Evolutionary conservation across 2,797 vertebrate species (phyloP).

Genomic region (Parauchenoglanis ngamensis): DNA sequence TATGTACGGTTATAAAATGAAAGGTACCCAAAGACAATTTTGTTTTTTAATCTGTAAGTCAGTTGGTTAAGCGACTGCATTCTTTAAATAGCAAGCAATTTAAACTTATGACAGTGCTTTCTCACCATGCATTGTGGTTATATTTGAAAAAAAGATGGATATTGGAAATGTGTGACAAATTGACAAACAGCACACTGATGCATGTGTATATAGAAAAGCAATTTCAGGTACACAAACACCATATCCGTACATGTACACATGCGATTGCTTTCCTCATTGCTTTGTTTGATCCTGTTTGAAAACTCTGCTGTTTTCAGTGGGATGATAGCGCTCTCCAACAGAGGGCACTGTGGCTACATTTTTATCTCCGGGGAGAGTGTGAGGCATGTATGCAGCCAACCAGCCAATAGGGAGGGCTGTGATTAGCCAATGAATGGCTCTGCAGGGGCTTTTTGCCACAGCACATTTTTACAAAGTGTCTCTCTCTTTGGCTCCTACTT

Average conservation of each 20-base stretch:
- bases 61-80: slow-evolving; percentile 11
- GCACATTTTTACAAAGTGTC: slow-evolving; percentile 45
- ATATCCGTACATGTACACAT: neutral
- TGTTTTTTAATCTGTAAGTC: slow-evolving; percentile 41
- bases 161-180: slow-evolving; percentile 30
- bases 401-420: slow-evolving; percentile 40
- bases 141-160: slow-evolving; percentile 4
- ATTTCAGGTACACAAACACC: slow-evolving; percentile 16
- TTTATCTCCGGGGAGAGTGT: slow-evolving; percentile 68
- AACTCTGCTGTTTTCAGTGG: neutral
- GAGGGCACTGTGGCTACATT: slow-evolving; percentile 78
- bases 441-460: slow-evolving; percentile 46
- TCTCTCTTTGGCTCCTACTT: slow-evolving; percentile 42
- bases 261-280: slow-evolving; percentile 6
- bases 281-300: slow-evolving; percentile 1
- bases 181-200: slow-evolving; percentile 1
- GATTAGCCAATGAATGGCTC: slow-evolving; percentile 55
- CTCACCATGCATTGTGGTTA: neutral
- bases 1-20: slow-evolving; percentile 31
- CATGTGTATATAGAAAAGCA: slow-evolving; percentile 19
- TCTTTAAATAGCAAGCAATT: slow-evolving; percentile 53
- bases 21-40: slow-evolving; percentile 35
- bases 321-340: slow-evolving; percentile 65
- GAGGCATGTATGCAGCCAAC: slow-evolving; percentile 40
- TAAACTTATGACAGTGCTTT: slow-evolving; percentile 32